Percentiles rank a stretch among this genome's conserved stretches.
Conservation (phyloP, 2,888 invertebrate genomes). For the Drosophila hamatofila region DNA sequence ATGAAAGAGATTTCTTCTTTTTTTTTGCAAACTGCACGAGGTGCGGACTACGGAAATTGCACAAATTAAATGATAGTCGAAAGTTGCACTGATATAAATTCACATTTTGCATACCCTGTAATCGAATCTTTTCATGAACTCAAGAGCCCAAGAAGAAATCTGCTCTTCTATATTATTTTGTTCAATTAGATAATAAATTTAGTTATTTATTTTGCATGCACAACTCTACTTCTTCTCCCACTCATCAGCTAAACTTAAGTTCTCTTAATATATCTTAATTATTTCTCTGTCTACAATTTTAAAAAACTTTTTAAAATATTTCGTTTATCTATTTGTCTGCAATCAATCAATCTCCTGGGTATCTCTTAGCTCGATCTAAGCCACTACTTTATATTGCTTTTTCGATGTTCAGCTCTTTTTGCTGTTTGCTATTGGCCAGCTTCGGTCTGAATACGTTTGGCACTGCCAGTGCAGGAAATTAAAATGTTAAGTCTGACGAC, state of each 20-base stretch:
- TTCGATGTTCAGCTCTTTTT: too few species aligned
- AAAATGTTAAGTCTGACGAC: slow-evolving; percentile 36
- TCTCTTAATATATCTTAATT: background rate
- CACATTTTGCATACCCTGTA: background rate
- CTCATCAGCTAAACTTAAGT: background rate
- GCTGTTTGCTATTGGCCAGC: slow-evolving; percentile 7
- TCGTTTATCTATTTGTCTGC: background rate
- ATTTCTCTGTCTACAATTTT: background rate
- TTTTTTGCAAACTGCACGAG: slow-evolving; percentile 9
- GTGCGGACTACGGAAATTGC: slow-evolving; percentile 22
- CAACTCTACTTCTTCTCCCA: too few species aligned
- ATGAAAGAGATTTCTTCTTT: slow-evolving; percentile 8
- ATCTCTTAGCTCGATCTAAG: background rate
- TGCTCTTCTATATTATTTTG: too few species aligned
- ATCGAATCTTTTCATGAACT: too few species aligned
- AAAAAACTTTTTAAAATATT: background rate
- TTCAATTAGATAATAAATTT: too few species aligned
- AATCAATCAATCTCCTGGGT: background rate
- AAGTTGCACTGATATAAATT: background rate
- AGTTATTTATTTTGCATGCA: too few species aligned
- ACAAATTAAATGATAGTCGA: slow-evolving; percentile 50
- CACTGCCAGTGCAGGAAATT: slow-evolving; percentile 41
- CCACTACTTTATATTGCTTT: background rate
- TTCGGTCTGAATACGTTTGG: slow-evolving; percentile 10
- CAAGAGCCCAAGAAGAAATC: too few species aligned